Percentiles rank a stretch among this genome's conserved stretches.
Evolutionary conservation across 2,113 vertebrate genomes (phyloP).

Genomic region (Heloderma charlesbogerti): DNA sequence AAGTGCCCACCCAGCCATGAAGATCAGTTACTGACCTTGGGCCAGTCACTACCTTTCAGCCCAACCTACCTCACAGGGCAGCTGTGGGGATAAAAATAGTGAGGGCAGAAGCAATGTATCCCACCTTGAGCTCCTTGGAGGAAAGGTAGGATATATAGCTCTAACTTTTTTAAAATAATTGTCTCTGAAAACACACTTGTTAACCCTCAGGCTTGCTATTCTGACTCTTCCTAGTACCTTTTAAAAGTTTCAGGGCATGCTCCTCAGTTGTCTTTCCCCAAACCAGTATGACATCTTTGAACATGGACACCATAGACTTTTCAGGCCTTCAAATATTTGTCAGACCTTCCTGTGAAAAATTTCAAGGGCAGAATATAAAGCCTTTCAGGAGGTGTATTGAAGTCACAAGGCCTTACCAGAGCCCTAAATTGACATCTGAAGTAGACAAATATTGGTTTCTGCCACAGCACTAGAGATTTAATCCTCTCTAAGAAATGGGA

Average conservation of each 20-base stretch:
- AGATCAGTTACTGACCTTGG: too few species aligned
- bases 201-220: background rate
- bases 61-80: too few species aligned
- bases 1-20: too few species aligned
- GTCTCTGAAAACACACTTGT: too few species aligned
- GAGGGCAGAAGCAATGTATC: too few species aligned
- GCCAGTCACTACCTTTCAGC: too few species aligned
- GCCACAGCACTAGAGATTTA: background rate
- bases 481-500: background rate
- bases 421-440: background rate
- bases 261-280: background rate
- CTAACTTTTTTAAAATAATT: too few species aligned
- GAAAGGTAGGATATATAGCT: too few species aligned
- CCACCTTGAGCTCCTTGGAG: too few species aligned
- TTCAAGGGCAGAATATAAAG: background rate
- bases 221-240: background rate
- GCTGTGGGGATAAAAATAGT: too few species aligned
- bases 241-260: background rate
- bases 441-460: background rate
- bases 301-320: background rate
- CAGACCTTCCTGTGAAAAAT: background rate
- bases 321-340: background rate
- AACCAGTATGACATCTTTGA: background rate
- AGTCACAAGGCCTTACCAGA: background rate
- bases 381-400: background rate